Percentiles rank a stretch among this genome's conserved stretches.
These are phyloP conservation scores for Hypomecis atomaria DNA, from an alignment of 2,888 invertebrate genomes.

Conservation along the genomic window DNA sequence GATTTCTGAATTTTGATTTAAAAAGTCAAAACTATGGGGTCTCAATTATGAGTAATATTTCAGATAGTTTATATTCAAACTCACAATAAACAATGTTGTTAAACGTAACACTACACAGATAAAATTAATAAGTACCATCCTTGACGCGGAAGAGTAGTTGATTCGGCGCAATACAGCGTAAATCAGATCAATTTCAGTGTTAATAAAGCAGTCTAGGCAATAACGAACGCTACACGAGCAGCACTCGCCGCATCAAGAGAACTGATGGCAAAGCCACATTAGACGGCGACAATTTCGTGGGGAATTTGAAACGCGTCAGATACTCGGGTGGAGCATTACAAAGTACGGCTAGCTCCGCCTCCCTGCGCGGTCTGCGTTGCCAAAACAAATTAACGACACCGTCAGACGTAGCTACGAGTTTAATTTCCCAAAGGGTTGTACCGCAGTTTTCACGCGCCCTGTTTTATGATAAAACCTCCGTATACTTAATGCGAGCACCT, in stretches of 20 bases:
- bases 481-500: slow-evolving; percentile 41
- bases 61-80: no score
- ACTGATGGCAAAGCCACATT: slow-evolving; percentile 41
- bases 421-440: slow-evolving; percentile 77
- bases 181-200: slow-evolving; percentile 25
- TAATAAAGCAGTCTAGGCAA: slow-evolving; percentile 31
- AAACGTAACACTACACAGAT: background rate
- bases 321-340: slow-evolving; percentile 43
- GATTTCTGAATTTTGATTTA: no score
- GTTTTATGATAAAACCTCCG: slow-evolving; percentile 56
- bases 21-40: no score
- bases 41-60: no score
- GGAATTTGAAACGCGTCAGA: slow-evolving; percentile 40
- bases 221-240: slow-evolving; percentile 27
- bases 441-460: slow-evolving; percentile 59
- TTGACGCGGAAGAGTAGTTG: background rate
- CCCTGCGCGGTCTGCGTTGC: slow-evolving; percentile 52
- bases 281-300: slow-evolving; percentile 44
- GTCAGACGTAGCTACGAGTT: slow-evolving; percentile 63
- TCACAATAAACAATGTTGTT: no score
- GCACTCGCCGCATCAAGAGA: slow-evolving; percentile 36
- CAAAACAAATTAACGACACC: slow-evolving; percentile 76
- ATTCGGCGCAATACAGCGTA: slow-evolving; percentile 11
- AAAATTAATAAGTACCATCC: background rate
- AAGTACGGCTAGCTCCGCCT: slow-evolving; percentile 44